These are phyloP conservation scores for Indicator maculatus DNA, from an alignment of 2,113 vertebrate genomes.

Conservation along the genomic window DNA sequence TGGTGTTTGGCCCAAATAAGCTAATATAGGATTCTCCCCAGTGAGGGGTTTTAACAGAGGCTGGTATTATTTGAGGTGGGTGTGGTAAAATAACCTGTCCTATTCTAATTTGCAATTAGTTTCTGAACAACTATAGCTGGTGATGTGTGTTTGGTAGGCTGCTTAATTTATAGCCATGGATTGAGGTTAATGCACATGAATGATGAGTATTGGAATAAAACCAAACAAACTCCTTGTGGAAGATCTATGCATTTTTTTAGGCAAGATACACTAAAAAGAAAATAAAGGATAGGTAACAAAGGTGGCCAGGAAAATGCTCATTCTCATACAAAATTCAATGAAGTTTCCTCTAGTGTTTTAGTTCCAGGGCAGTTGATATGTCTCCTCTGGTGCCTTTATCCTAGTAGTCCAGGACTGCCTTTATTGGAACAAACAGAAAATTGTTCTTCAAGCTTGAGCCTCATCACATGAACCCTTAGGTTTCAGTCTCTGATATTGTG, in stretches of 20 bases:
- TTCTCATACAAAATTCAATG: not conserved
- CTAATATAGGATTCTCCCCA: not conserved
- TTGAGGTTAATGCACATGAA: not conserved
- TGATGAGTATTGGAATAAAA: not conserved
- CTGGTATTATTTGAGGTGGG: not conserved
- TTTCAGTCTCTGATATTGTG: not conserved
- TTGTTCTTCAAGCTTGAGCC: not conserved
- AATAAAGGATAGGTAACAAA: not conserved
- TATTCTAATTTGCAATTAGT: not conserved
- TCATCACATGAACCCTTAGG: not conserved
- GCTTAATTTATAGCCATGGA: not conserved
- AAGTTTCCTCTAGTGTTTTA: not conserved
- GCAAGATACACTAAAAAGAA: not conserved
- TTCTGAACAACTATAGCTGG: not conserved
- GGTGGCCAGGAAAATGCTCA: not conserved
- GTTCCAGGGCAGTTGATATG: not conserved
- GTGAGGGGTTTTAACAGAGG: not conserved
- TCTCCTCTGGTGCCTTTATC: not conserved
- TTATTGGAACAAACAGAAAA: not conserved
- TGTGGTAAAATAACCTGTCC: not conserved
- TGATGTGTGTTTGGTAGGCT: not conserved
- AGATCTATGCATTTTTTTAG: not conserved
- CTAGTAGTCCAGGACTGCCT: not conserved
- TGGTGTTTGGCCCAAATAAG: not conserved
- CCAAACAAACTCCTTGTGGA: not conserved